Conservation (phyloP, 1,140 invertebrate genomes). For the Calephelis virginiensis region DNA sequence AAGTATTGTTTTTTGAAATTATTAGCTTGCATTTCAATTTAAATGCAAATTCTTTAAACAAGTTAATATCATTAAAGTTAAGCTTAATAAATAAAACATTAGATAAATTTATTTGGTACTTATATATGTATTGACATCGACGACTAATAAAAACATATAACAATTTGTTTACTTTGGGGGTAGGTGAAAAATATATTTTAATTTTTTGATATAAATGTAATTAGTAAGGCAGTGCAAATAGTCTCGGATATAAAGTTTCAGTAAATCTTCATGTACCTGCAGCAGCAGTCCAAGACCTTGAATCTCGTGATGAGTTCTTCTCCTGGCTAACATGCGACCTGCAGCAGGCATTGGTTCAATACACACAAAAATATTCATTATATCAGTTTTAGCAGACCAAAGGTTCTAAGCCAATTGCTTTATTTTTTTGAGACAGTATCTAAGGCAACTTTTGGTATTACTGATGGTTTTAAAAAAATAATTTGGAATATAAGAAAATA, state of each 20-base stretch:
- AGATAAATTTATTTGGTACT: too few relatives aligned
- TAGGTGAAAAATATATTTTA: too few relatives aligned
- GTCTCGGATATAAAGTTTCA: slow-evolving; percentile 31
- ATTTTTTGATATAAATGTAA: not conserved
- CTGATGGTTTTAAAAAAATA: not conserved
- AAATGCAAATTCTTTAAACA: too few relatives aligned
- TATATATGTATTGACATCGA: too few relatives aligned
- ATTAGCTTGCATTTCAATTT: not conserved
- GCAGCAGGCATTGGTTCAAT: slow-evolving; percentile 46
- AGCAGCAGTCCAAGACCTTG: slow-evolving; percentile 56
- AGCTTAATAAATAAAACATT: too few relatives aligned
- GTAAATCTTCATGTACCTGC: slow-evolving; percentile 61
- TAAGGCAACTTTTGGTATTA: not conserved
- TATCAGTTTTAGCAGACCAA: not conserved
- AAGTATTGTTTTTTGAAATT: not conserved
- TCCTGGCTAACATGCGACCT: slow-evolving; percentile 72
- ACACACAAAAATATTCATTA: slow-evolving; percentile 36
- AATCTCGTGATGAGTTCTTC: slow-evolving; percentile 59
- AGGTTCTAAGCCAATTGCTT: slow-evolving; percentile 2
- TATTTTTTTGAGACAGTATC: not conserved
- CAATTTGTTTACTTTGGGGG: too few relatives aligned
- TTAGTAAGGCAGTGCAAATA: slow-evolving; percentile 10
- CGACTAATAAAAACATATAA: too few relatives aligned
- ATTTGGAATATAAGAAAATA: not conserved
- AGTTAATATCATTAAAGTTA: too few relatives aligned